Percentiles rank a stretch among this genome's conserved stretches.
Evolutionary conservation across 2,797 vertebrate genomes (phyloP).

Genomic region (Fistularia commersonii): DNA sequence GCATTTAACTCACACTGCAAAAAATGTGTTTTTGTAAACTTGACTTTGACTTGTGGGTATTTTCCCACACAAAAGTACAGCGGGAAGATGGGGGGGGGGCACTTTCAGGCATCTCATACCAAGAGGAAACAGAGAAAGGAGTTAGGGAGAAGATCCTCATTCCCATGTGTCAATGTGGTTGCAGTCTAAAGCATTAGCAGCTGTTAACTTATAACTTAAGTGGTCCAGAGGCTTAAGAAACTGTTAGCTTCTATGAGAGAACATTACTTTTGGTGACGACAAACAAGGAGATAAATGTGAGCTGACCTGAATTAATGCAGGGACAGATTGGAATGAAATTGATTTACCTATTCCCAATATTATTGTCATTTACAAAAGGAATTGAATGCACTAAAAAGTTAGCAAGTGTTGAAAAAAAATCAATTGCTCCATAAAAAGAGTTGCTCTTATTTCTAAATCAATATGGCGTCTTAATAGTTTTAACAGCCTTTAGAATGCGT

Average conservation of each 20-base stretch:
- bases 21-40: not conserved
- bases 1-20: conserved; percentile 1
- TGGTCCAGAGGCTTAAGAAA: conserved; percentile 16
- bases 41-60: conserved; percentile 18
- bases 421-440: too few relatives aligned
- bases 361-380: too few relatives aligned
- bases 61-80: conserved; percentile 13
- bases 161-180: conserved; percentile 24
- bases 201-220: conserved; percentile 28
- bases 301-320: conserved; percentile 18
- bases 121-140: conserved; percentile 13
- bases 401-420: too few relatives aligned
- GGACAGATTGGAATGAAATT: not conserved
- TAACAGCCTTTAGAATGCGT: not conserved
- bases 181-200: conserved; percentile 26
- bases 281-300: not conserved
- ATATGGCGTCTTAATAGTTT: too few relatives aligned
- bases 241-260: conserved; percentile 10
- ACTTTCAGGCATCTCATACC: conserved; percentile 26
- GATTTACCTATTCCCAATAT: too few relatives aligned
- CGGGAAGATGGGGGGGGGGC: conserved; percentile 11
- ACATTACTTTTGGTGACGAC: conserved; percentile 3
- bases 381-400: too few relatives aligned
- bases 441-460: too few relatives aligned
- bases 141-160: conserved; percentile 13